phyloP scores from a whole-genome alignment of 1,140 invertebrate species.

The Periplaneta americana region DNA sequence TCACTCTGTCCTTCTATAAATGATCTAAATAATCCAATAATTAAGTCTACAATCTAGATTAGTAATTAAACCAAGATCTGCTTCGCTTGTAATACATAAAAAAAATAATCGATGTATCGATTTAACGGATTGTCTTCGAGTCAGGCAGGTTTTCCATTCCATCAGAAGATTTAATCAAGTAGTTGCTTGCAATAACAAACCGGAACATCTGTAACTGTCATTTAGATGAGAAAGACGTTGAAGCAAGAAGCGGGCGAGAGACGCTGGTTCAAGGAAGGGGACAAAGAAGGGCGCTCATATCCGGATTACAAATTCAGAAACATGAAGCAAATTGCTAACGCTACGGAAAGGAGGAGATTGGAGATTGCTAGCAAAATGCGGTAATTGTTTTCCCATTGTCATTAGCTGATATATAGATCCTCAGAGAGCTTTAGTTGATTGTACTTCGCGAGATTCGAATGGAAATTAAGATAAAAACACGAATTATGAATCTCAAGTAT shows the following conservation, averaged over 20 bases:
- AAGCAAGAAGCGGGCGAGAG: neutral
- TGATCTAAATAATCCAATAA: neutral
- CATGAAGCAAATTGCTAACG: neutral
- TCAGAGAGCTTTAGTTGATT: too few species aligned
- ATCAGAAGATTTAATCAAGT: neutral
- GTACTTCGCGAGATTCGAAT: too few species aligned
- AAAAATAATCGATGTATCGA: neutral
- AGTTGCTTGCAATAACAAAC: neutral
- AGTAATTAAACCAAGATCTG: neutral
- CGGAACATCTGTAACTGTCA: neutral
- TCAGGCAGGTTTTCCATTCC: neutral
- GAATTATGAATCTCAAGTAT: too few species aligned
- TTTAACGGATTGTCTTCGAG: neutral
- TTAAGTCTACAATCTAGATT: neutral
- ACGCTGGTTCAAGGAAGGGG: neutral
- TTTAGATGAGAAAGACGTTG: neutral
- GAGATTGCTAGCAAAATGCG: too few species aligned
- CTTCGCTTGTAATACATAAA: neutral
- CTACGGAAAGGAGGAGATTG: neutral
- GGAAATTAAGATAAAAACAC: too few species aligned
- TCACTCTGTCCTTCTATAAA: neutral
- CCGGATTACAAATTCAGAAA: neutral
- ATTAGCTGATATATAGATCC: too few species aligned
- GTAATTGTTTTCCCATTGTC: too few species aligned
- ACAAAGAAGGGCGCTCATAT: neutral